Evolutionary conservation across 2,888 invertebrate species (phyloP), one percentile per base, ranked within the genome.

Genomic region (Lottia scabra): DNA sequence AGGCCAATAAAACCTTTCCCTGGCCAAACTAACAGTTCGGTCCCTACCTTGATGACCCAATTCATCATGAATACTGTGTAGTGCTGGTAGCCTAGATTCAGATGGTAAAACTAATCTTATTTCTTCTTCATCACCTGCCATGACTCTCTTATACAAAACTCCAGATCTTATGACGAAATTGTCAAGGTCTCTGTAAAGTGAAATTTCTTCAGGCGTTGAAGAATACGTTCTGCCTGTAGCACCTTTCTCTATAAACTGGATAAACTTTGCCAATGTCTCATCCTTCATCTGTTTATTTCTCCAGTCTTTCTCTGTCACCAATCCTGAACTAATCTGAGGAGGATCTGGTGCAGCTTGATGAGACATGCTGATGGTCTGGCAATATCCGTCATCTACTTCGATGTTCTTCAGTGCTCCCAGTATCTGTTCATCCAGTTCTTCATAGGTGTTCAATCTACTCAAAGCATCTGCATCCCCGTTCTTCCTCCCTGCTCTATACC

Each of bases 1-100:
- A n/a, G n/a, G n/a, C n/a, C n/a, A n/a, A n/a, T n/a, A n/a, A n/a
- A n/a, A n/a, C n/a, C n/a, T n/a, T n/a, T n/a, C n/a, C n/a, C n/a
- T n/a, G n/a, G n/a, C n/a, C n/a, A n/a, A n/a, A n/a, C 48, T n/a
- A n/a, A 48, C 15, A 12, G 46, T 63, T 2, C 69, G 43, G 10
- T 73, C 73, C 12, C 68, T 48, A 12, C 73, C 73, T 6, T 19
- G 63, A 65, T 68, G 73, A 15, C 69, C 73, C n/a, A 73, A 38
- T 6, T 65, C 63, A 30, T 73, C 66, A 27, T 73, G 69, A 19
- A 64, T 26, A 4, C 26, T 16, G 4, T n/a, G 13, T 2, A 71
- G 16, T 3, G 27, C 67, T 27, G 15, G 15, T 13, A 30, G 16
- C 4, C 30, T 44, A 6, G 19, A 48, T 8, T 6, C 16, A 15